Base-by-base conservation (phyloP, 1,140 invertebrate genomes). In the Rhyacophila brunnea region DNA sequence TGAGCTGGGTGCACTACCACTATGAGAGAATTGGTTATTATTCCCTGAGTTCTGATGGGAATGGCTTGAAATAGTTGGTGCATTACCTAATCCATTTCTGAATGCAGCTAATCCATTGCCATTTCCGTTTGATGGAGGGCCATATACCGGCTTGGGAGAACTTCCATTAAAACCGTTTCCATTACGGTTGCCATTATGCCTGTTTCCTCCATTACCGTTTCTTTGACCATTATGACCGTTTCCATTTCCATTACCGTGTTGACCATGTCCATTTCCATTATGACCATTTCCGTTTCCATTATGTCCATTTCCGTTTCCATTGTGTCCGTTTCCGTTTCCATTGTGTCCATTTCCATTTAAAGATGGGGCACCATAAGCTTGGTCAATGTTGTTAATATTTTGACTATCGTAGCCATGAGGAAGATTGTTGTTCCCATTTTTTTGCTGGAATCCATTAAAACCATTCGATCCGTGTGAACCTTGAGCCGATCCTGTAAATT, bases 391-490 rank as follows among this genome's bases (percentile, higher is more conserved):
- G 15, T 57, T 57, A 11, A 44, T 35, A 20, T 53, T 53, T 20
- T 19, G 9, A 34, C 23, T 32, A 28, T 23, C 47, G 28, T 46
- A 17, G 4, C 15, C 44, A 46, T 7, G 13, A 19, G 17, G 18
- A 46, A n/a, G 44, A 19, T n/a, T 18, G n/a, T 23, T 17, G 7
- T 47, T 32, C 10, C 13, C 47, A 49, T 49, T 49, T 11, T 7
- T 2, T 7, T 32, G 18, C 13, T 23, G 17, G 5, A 36, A 17
- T 15, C 44, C 43, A 11, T 56, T 46, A 17, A 18, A 43, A 15
- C 35, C 11, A 56, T 34, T 44, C 6, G 64, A 43, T 67, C 71
- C 43, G 9, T 45, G 18, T 51, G 71, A 69, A 49, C 70, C 64
- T 19, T 35, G 54, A 57, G 51, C 61, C 11, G 42, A 51, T 58